Conservation (phyloP, 2,888 invertebrate species). For the Amblyjoppa fuscipennis region DNA sequence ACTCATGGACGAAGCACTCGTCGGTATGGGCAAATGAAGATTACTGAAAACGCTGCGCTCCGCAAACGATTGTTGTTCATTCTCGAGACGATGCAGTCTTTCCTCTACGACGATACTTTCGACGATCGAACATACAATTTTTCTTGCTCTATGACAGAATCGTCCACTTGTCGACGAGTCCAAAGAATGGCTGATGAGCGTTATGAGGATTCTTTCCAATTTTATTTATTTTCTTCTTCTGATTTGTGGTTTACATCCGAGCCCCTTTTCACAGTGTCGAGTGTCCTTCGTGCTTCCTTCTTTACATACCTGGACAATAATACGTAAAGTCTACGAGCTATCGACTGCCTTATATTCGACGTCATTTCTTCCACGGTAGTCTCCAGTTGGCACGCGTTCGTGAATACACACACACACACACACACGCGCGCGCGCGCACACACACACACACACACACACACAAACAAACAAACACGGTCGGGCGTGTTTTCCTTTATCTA, state of each 20-base stretch:
- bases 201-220: conserved; percentile 13
- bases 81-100: conserved; percentile 50
- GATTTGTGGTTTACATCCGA: conserved; percentile 24
- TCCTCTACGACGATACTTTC: background rate
- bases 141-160: background rate
- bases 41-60: conserved; percentile 76
- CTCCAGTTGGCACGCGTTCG: conserved; percentile 45
- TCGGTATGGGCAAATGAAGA: conserved; percentile 91
- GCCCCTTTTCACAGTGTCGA: conserved; percentile 27
- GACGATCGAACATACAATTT: background rate
- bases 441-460: background rate
- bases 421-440: conserved; percentile 7
- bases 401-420: background rate
- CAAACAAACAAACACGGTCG: background rate
- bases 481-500: background rate
- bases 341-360: conserved; percentile 62
- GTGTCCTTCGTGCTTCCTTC: conserved; percentile 58
- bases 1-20: conserved; percentile 94
- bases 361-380: conserved; percentile 63
- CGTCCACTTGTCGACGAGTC: background rate
- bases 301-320: conserved; percentile 59
- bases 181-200: conserved; percentile 6
- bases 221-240: conserved; percentile 11
- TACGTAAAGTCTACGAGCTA: conserved; percentile 59
- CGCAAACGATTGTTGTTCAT: no score